Evolutionary conservation across 1,140 invertebrate species (phyloP).

Genomic region (Mizuhopecten yessoensis): DNA sequence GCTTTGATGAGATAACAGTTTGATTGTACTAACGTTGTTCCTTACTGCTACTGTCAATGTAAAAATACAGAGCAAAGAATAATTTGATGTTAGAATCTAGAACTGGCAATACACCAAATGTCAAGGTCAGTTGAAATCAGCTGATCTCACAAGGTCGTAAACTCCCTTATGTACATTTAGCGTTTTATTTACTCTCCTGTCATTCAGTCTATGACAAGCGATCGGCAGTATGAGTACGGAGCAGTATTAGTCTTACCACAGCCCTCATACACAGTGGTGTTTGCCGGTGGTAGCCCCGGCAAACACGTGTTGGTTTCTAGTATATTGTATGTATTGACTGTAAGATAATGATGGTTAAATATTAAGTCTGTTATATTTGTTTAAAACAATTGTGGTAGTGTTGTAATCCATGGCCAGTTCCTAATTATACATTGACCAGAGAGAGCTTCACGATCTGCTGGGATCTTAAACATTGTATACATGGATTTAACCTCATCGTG

Average conservation of each 20-base stretch:
- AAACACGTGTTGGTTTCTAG: neutral
- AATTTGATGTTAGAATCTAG: conserved; percentile 12
- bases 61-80: neutral
- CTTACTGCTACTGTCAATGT: neutral
- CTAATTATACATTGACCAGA: neutral
- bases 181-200: neutral
- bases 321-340: neutral
- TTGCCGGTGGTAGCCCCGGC: too few relatives aligned
- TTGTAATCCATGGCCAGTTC: neutral
- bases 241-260: neutral
- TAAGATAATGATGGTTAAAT: neutral
- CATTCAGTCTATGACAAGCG: neutral
- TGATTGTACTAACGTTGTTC: too few relatives aligned
- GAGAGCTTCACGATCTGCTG: too few relatives aligned
- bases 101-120: neutral
- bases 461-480: too few relatives aligned
- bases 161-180: conserved; percentile 12
- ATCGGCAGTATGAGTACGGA: conserved; percentile 17
- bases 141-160: neutral
- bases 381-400: neutral
- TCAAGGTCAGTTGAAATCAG: neutral
- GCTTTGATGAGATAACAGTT: neutral
- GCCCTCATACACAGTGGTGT: neutral
- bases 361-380: conserved; percentile 15
- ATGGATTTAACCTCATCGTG: neutral